Conservation (phyloP, 2,797 vertebrate species). For the Pelochelys cantorii region DNA sequence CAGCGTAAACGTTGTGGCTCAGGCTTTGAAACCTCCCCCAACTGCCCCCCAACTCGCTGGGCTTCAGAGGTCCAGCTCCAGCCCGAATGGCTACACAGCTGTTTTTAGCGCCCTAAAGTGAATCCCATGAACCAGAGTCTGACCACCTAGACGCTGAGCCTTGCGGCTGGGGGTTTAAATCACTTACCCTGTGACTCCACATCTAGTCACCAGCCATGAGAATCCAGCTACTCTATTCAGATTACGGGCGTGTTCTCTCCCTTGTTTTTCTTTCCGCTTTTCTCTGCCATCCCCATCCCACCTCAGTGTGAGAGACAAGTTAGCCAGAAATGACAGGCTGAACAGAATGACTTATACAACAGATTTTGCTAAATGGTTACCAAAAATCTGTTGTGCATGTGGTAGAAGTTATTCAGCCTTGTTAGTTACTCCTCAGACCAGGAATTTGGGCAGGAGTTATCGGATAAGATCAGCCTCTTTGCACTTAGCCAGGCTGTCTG, state of each 20-base stretch:
- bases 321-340: fast-evolving
- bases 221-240: not conserved
- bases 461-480: not conserved
- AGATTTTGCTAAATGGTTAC: fast-evolving
- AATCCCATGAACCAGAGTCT: not conserved
- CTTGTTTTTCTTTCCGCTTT: not conserved
- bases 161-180: not conserved
- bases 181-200: not conserved
- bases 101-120: not conserved
- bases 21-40: not conserved
- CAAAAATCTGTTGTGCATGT: not conserved
- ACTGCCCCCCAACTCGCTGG: fast-evolving
- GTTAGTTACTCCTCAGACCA: not conserved
- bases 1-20: not conserved
- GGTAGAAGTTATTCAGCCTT: not conserved
- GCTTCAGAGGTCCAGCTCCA: not conserved
- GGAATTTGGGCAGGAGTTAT: not conserved
- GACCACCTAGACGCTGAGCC: not conserved
- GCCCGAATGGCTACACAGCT: not conserved
- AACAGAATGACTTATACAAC: not conserved
- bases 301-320: fast-evolving
- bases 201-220: not conserved
- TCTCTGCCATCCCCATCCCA: fast-evolving
- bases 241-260: fast-evolving
- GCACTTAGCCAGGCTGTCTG: not conserved